These are phyloP conservation scores for Nothocercus nigrocapillus DNA, from an alignment of 2,113 vertebrate genomes.

Conservation along the genomic window DNA sequence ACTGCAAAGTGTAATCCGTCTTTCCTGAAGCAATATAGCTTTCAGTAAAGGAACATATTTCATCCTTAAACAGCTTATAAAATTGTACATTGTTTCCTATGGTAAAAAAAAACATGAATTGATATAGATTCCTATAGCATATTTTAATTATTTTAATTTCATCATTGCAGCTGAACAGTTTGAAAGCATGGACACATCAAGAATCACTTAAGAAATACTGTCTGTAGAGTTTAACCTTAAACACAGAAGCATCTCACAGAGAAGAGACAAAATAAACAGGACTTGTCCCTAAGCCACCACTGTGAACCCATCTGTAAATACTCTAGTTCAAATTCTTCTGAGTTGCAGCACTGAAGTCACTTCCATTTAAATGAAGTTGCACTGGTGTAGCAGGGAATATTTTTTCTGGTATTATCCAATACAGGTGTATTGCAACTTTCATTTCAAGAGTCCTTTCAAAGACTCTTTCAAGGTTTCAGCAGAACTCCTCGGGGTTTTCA, in stretches of 20 bases:
- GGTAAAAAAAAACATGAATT: background rate
- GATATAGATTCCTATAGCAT: background rate
- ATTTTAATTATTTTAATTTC: background rate
- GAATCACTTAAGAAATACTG: background rate
- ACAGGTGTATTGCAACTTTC: background rate
- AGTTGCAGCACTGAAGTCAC: background rate
- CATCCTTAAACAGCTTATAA: background rate
- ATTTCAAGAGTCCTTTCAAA: background rate
- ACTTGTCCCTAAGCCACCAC: background rate
- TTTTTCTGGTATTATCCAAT: background rate
- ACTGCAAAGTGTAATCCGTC: background rate
- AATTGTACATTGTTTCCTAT: background rate
- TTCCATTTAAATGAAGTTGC: background rate
- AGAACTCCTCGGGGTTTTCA: background rate
- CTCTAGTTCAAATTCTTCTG: background rate
- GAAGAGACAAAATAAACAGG: conserved; percentile 3
- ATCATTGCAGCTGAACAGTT: background rate
- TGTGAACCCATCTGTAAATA: background rate
- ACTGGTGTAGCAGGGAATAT: background rate
- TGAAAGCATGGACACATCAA: background rate
- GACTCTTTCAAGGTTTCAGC: background rate
- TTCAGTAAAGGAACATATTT: background rate
- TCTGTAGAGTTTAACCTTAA: background rate
- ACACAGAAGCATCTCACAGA: background rate
- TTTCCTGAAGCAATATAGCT: background rate